These are phyloP conservation scores for Procambarus virginalis DNA, from an alignment of 1,140 invertebrate genomes.

Conservation along the genomic window DNA sequence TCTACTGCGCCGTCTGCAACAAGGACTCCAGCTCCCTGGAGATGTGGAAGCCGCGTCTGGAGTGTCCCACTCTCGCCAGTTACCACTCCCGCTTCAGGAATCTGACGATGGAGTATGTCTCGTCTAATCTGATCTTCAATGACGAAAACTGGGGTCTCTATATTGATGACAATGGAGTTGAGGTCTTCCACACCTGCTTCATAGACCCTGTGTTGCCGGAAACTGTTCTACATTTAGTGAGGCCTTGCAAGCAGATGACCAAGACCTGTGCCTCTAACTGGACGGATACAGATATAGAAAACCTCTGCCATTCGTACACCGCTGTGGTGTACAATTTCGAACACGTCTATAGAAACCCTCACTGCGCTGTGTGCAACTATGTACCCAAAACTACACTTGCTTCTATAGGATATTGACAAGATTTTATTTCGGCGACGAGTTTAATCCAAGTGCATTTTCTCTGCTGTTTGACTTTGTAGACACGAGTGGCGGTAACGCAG, in stretches of 20 bases:
- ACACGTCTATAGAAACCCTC: conserved; percentile 76
- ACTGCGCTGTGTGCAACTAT: conserved; percentile 79
- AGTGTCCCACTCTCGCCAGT: conserved; percentile 73
- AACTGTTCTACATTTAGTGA: conserved; percentile 71
- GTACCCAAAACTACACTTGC: conserved; percentile 74
- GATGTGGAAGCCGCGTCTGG: conserved; percentile 75
- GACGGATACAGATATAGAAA: conserved; percentile 72
- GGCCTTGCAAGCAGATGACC: conserved; percentile 71
- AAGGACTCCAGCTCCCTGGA: conserved; percentile 71
- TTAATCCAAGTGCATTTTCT: conserved; percentile 76
- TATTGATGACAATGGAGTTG: conserved; percentile 63
- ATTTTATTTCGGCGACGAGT: conserved; percentile 72
- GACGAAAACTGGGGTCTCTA: conserved; percentile 72
- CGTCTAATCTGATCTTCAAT: conserved; percentile 70
- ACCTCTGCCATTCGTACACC: conserved; percentile 74
- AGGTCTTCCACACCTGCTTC: conserved; percentile 71
- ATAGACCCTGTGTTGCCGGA: conserved; percentile 73
- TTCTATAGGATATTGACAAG: conserved; percentile 58
- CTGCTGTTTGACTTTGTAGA: conserved; percentile 76
- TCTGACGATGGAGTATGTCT: conserved; percentile 67
- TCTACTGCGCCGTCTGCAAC: conserved; percentile 78
- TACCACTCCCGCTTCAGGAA: conserved; percentile 62
- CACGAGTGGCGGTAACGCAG: conserved; percentile 72
- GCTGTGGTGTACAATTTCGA: conserved; percentile 73
- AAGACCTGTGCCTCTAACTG: conserved; percentile 73